Base-by-base conservation (phyloP, 1,140 invertebrate species). In the Euura saliciscinereae region DNA sequence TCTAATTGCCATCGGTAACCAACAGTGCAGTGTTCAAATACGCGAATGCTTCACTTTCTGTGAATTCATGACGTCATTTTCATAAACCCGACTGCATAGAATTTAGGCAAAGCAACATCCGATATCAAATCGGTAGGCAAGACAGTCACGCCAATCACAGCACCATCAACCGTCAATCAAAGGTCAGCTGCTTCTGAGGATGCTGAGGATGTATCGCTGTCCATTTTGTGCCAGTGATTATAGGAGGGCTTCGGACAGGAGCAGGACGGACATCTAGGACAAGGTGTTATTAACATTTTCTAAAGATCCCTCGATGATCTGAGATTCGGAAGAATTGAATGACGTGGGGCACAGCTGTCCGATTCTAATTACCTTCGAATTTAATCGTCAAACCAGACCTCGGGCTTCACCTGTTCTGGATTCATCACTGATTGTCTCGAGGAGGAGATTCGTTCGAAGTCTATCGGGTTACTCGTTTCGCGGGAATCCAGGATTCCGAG, bases 241-340 rank as follows among this genome's bases (percentile, higher is more conserved):
- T 71, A 79, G 75, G 76, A 80, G 78, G 76, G 78, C 72, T 76
- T 79, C 79, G 74, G 76, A 76, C 79, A 75, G 75, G 76, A 78
- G 73, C 65, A 71, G 71, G 71, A 73, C 78, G 66, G 69, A 28
- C 28, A 28, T 28, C 28, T 67, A 66, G 69, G 75, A 75, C 78
- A 79, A 64, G 73, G 73, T 79, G 74, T 79, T 79, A 79, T 79
- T 79, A 80, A 73, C 78, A 72, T 76, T 78, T 73, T 73, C 71
- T 75, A 79, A 80, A 79, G 1, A n/a, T 7, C 8, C 8, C 3
- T 59, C 76, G 74, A 71, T 71, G 68, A 72, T 65, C 51, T 10
- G 66, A 43, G 44, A 42, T n/a, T 44, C 59, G 42, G 44, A 51
- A 45, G 45, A 44, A 66, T 71, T 11, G 5, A 8, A 67, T 67